Base-by-base conservation (phyloP, 1,140 invertebrate genomes). In the Helicoverpa zea region DNA sequence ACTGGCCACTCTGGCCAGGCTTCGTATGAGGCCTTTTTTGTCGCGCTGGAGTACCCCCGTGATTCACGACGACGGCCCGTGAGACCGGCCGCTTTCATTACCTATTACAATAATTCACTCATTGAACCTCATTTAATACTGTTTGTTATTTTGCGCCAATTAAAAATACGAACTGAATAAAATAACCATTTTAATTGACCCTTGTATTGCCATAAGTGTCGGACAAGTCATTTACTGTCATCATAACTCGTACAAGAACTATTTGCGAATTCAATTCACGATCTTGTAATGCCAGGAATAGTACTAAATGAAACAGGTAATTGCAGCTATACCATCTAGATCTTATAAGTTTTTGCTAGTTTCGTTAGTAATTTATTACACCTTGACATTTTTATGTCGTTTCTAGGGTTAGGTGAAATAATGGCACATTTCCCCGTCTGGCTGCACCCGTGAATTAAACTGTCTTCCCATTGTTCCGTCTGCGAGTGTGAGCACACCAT, bases 371-470 rank as follows among this genome's bases (percentile, higher is more conserved):
- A 51, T 61, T 61, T 76, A 76, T 63, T 76, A 51, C 12, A 30
- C 58, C 58, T 76, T 76, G 73, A 61, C 73, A 76, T 61, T 63
- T 61, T 76, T 76, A 61, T 61, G 56, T 81, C 79, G 14, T 82
- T 76, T 79, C 75, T 76, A 72, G 59, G 63, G 74, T 73, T 73
- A 78, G 75, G 84, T 83, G 82, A 86, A 83, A 82, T 85, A 87
- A 76, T 84, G 82, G 80, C 79, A 66, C 81, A 84, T 88, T 88
- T 86, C 70, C 75, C 79, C 79, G 84, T 87, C 84, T 88, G 63
- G 84, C 76, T 81, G 81, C 85, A 83, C 81, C 66, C 82, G 84
- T 88, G 87, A 90, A 89, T 89, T 89, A 86, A 89, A 88, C 79
- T 84, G 83, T 82, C 76, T 82, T 79, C 79, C 79, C 76, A 86